Base-by-base conservation (phyloP, 2,113 vertebrate genomes). In the Notiomystis cincta region DNA sequence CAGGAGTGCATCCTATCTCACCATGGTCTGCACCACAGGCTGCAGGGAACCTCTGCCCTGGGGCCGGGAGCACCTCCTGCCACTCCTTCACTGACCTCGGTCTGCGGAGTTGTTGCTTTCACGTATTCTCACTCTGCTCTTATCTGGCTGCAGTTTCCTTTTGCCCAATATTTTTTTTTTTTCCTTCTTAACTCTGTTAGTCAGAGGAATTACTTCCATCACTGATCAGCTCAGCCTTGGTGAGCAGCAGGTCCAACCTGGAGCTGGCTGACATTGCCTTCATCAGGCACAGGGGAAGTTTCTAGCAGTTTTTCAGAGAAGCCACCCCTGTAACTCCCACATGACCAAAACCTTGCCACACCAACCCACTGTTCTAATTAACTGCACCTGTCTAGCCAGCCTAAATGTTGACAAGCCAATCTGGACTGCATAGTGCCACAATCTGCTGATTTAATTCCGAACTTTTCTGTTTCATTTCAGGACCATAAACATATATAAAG, bases 171-270 rank as follows among this genome's bases (percentile, higher is more conserved):
- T 3, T 40, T 37, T 31, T 69, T 64, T 38, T 67, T 24, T n/a
- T n/a, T n/a, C 67, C 23, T 81, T 38, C 45, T 53, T 67, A 89
- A 25, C 28, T 73, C 9, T 66, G 4, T 75, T 82, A 18, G 30
- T 75, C 38, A 60, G 30, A 30, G 60, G 13, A 13, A 4, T 60
- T 82, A 13, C n/a, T 53, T 45, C 30, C 6, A 4, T 58, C 0
- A 0, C 44, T 66, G 23, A 14, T 73, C 45, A 27, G 38, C 28
- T 73, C 0, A 0, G 51, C 7, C 37, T n/a, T 70, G 20, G 40
- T 40, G 30, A 70, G 30, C 48, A n/a, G 56, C 48, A 47, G 47
- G 16, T 70, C 40, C 65, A 28, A 0, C 27, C 14, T 51, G 33
- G 44, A 66, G 37, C 28, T 66, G 60, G 27, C 37, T 73, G 69